Conservation (phyloP, 2,797 vertebrate genomes). For the Crocidura indochinensis region DNA sequence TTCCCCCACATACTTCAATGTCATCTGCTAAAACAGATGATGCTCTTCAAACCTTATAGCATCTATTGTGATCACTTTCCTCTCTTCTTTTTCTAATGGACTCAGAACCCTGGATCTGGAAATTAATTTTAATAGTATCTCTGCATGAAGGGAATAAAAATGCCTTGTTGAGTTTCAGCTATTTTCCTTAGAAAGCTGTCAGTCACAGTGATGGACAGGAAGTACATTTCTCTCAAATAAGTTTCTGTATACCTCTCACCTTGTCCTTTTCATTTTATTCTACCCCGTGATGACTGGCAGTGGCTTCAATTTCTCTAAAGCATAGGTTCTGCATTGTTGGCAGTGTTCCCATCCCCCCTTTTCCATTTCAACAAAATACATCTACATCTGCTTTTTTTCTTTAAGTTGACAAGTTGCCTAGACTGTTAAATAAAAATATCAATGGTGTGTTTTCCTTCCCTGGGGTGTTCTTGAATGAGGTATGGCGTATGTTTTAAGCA, state of each 20-base stretch:
- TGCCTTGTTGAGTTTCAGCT: background rate
- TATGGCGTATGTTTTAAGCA: background rate
- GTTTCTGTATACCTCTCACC: constrained; percentile 38
- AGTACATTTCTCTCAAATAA: constrained; percentile 55
- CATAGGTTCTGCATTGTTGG: background rate
- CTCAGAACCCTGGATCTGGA: background rate
- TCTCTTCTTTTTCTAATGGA: background rate
- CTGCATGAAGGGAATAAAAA: constrained; percentile 15
- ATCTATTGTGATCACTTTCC: background rate
- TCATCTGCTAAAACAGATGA: no score
- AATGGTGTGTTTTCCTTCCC: constrained; percentile 7
- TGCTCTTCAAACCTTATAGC: background rate
- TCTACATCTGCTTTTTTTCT: background rate
- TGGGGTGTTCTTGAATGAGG: background rate
- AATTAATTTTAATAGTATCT: constrained; percentile 50
- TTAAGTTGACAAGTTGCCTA: constrained; percentile 25
- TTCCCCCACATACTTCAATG: background rate
- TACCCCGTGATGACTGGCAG: background rate
- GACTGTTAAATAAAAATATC: constrained; percentile 46
- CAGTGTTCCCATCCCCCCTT: background rate
- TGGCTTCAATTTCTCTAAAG: constrained; percentile 10
- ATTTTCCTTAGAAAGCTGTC: constrained; percentile 57
- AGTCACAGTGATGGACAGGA: constrained; percentile 38
- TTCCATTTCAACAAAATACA: background rate
- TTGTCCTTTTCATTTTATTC: constrained; percentile 41